Base-by-base conservation (phyloP, 64 coral and sea anemone genomes). In the Actinia equina region DNA sequence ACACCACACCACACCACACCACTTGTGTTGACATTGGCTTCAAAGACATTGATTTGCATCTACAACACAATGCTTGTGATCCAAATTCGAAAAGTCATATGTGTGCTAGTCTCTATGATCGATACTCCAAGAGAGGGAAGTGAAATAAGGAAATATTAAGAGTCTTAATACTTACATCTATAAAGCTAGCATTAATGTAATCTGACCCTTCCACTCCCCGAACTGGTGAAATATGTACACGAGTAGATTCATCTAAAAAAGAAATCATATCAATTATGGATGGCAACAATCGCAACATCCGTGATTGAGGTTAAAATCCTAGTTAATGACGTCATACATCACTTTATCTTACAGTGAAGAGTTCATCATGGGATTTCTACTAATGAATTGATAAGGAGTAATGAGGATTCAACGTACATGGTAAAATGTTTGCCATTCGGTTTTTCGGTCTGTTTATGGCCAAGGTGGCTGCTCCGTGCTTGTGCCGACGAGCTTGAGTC, bases 141-240 rank as follows among this genome's bases (percentile, higher is more conserved):
- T 37, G 30, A 37, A 37, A 37, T 37, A 37, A 37, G 30, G 1
- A 37, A 37, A 37, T 37, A 37, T 37, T 37, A 37, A 37, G 30
- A 37, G 30, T 37, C 30, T 79, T 79, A 6, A 16, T 87, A 95
- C 97, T 91, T 86, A 99, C 97, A 52, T 99, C 97, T 49, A 99
- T 91, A 74, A 83, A 99, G 79, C 94, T 99, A 6, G 97, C 97
- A 85, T 99, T 95, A 27, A 99, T 99, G 70, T 95, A 95, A 59
- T 93, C 93, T 19, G 88, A 92, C 17, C 97, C 97, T 88, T 99
- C 97, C 16, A 87, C 67, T 44, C 97, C 97, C 3, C 93, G 88
- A 61, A 92, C 65, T n/a, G 93, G 87, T 56, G 88, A 44, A 46
- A 99, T 78, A 64, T 88, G 83, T 4, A 99, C 97, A 81, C 97